Percentiles rank a stretch among this genome's conserved stretches.
These are phyloP conservation scores for Orthosia gracilis DNA, from an alignment of 2,888 invertebrate genomes.

Conservation along the genomic window DNA sequence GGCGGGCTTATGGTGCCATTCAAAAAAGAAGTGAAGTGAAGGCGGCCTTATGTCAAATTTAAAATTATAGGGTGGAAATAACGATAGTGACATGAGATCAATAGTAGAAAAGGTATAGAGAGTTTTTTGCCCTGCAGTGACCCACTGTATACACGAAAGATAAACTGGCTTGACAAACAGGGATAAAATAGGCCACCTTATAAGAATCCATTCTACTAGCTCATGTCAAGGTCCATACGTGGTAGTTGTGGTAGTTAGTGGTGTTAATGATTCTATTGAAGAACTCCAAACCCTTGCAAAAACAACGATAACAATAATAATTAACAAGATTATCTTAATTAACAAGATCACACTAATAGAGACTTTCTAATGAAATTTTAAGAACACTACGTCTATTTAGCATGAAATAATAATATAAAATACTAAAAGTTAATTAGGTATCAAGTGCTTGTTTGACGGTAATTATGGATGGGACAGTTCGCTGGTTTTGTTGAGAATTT, in stretches of 20 bases:
- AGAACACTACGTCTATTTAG: constrained; percentile 15
- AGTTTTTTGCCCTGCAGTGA: too few species aligned
- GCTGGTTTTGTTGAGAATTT: not conserved
- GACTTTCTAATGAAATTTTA: constrained; percentile 44
- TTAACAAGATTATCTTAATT: constrained; percentile 28
- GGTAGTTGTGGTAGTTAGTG: too few species aligned
- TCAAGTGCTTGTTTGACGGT: constrained; percentile 5
- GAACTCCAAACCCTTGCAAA: not conserved
- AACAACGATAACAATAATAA: not conserved
- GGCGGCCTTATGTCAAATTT: too few species aligned
- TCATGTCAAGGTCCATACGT: not conserved
- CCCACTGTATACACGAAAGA: too few species aligned
- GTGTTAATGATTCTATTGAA: not conserved
- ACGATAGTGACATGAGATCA: too few species aligned
- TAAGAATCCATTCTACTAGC: not conserved
- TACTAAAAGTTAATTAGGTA: constrained; percentile 31
- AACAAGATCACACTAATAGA: constrained; percentile 17
- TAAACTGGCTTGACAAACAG: too few species aligned
- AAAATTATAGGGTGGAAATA: too few species aligned
- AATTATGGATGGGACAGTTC: constrained; percentile 1
- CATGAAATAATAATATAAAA: constrained; percentile 47
- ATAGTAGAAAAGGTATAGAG: too few species aligned
- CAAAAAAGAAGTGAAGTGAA: too few species aligned
- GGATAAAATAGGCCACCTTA: not conserved
- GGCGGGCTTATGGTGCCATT: too few species aligned